Evolutionary conservation across 2,797 vertebrate species (phyloP), one percentile per base, ranked within the genome.

Genomic region (Yasuhikotakia modesta): DNA sequence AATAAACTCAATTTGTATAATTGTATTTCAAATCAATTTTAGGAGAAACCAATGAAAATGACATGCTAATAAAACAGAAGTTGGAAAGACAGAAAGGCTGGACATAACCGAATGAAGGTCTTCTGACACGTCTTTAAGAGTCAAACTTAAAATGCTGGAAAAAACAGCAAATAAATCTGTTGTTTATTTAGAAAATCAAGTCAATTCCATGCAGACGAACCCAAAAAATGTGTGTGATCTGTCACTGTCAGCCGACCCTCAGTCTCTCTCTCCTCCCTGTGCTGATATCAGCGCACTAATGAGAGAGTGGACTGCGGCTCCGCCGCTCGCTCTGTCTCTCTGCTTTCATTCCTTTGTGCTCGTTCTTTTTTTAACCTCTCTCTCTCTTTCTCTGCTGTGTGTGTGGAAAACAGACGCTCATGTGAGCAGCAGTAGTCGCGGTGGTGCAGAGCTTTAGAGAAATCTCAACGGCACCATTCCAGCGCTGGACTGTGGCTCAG

Each of bases 201-300:
- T 35, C 8, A 43, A 43, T 10, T 1, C 52, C 19, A 6, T 21
- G 19, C 48, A 52, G 48, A 55, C 21, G 4, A 11, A 55, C 52
- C 19, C 53, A 58, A 27, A 22, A 27, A 58, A 58, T 11, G 12
- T 16, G 19, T 55, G 53, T 55, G 19, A 55, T 85, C 72, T 58
- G 27, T 27, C 53, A 30, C 24, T 79, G 50, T 52, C 50, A 0
- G n/a, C 43, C n/a, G 30, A 21, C 76, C 83, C 86, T 86, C 81
- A 81, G 85, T 88, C 87, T 81, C 80, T 84, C 86, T 89, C 87
- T 86, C 83, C 65, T 55, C 63, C 92, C 90, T 91, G 91, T 93
- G 87, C 91, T 91, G 90, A 92, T 92, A 95, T 95, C 94, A 94
- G 93, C 94, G 92, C 94, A 92, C 94, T 94, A 93, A 95, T 95